Evolutionary conservation across 2,113 vertebrate species (phyloP).

Genomic region (Alaudala cheleensis): DNA sequence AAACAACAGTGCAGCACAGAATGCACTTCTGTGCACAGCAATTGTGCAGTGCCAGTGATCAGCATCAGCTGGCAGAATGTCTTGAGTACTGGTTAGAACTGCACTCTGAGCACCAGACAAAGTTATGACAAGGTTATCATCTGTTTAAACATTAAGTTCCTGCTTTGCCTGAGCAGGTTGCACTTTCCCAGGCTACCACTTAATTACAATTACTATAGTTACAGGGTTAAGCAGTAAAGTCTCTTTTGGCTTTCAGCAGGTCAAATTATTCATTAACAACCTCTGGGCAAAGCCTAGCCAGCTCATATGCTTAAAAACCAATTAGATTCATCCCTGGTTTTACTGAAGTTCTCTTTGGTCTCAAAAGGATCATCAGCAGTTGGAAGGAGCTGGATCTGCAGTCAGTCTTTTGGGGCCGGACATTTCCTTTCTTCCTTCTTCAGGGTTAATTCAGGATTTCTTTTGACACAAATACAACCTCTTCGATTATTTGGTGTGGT

Average conservation of each 20-base stretch:
- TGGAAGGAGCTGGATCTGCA: not conserved
- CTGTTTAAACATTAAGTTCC: not conserved
- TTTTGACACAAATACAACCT: not conserved
- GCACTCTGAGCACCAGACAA: not conserved
- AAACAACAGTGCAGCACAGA: not conserved
- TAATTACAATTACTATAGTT: not conserved
- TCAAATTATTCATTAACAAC: not conserved
- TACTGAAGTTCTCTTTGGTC: not conserved
- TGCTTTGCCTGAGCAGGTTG: not conserved
- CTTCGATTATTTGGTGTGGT: not conserved
- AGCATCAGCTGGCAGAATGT: not conserved
- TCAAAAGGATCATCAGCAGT: not conserved
- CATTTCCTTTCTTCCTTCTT: not conserved
- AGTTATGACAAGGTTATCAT: not conserved
- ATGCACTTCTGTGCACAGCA: not conserved
- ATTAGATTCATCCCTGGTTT: not conserved
- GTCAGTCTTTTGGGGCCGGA: not conserved
- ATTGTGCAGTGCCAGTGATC: not conserved
- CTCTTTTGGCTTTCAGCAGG: not conserved
- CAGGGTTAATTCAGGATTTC: not conserved
- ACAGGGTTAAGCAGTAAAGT: not conserved
- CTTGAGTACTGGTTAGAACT: not conserved
- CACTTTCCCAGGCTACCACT: not conserved
- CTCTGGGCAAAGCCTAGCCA: not conserved
- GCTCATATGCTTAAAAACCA: not conserved